phyloP scores from a whole-genome alignment of 2,113 vertebrate genomes.

The Misgurnus anguillicaudatus region DNA sequence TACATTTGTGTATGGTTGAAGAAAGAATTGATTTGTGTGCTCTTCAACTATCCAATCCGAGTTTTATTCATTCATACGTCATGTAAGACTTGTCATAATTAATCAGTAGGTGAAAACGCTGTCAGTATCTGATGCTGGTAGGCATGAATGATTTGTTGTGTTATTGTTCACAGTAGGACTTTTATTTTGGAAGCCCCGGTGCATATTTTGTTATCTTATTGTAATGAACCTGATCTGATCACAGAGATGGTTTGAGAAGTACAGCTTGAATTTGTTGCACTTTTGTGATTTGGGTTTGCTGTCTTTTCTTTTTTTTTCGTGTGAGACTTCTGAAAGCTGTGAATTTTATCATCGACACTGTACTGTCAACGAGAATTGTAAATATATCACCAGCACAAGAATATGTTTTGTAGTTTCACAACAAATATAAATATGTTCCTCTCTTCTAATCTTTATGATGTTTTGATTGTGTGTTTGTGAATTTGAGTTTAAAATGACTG shows the following conservation, averaged over 20 bases:
- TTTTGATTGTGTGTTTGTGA: slow-evolving; percentile 13
- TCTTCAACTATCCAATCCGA: slow-evolving; percentile 46
- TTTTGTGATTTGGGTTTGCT: slow-evolving; percentile 77
- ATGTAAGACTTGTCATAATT: slow-evolving; percentile 54
- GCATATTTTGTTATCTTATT: slow-evolving; percentile 52
- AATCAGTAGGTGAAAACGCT: slow-evolving; percentile 28
- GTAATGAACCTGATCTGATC: slow-evolving; percentile 58
- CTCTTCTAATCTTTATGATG: slow-evolving; percentile 63
- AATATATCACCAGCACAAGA: slow-evolving; percentile 80
- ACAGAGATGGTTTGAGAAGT: slow-evolving; percentile 56
- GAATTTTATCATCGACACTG: slow-evolving; percentile 80
- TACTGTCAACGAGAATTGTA: slow-evolving; percentile 77
- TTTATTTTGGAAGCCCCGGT: slow-evolving; percentile 54
- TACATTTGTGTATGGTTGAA: slow-evolving; percentile 29
- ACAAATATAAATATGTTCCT: slow-evolving; percentile 75
- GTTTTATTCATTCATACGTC: slow-evolving; percentile 50
- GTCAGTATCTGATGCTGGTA: slow-evolving; percentile 60
- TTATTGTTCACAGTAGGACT: slow-evolving; percentile 56
- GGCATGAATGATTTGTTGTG: slow-evolving; percentile 58
- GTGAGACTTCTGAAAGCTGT: slow-evolving; percentile 77
- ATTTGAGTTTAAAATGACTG: not conserved
- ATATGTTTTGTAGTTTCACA: slow-evolving; percentile 82
- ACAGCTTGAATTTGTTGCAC: slow-evolving; percentile 80
- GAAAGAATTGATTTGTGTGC: slow-evolving; percentile 47
- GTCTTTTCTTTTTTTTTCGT: slow-evolving; percentile 58